phyloP scores from a whole-genome alignment of 2,888 invertebrate species.

The Pseudoips prasinana region DNA sequence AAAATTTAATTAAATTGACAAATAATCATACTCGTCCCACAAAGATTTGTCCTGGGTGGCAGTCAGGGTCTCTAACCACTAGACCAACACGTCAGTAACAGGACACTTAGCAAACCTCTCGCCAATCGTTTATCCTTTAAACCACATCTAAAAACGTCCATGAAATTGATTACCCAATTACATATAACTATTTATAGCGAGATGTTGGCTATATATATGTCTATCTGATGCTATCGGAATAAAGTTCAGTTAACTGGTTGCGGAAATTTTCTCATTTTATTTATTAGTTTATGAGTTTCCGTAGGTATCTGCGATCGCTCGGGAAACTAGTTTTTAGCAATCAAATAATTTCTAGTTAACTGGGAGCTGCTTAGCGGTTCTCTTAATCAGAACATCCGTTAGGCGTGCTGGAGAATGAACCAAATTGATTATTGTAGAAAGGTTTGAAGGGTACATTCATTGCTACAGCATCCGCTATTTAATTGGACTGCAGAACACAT shows the following conservation, averaged over 20 bases:
- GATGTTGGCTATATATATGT: conserved; percentile 17
- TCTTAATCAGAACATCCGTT: too few relatives aligned
- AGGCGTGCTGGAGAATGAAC: too few relatives aligned
- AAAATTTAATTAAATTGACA: too few relatives aligned
- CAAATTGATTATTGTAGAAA: too few relatives aligned
- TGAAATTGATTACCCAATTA: conserved; percentile 28
- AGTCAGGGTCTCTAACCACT: too few relatives aligned
- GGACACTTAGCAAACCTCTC: too few relatives aligned
- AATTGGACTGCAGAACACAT: too few relatives aligned
- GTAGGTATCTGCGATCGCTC: not conserved
- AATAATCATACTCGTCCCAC: too few relatives aligned
- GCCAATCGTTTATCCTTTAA: not conserved
- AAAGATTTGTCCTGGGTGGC: too few relatives aligned
- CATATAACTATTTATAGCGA: conserved; percentile 21
- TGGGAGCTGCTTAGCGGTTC: not conserved
- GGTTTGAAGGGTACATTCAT: too few relatives aligned
- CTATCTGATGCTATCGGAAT: conserved; percentile 15
- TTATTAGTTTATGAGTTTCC: not conserved
- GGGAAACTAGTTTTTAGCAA: conserved; percentile 13
- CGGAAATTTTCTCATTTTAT: conserved; percentile 6
- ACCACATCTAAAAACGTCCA: conserved; percentile 1
- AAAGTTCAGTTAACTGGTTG: conserved; percentile 9
- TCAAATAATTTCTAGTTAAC: conserved; percentile 8
- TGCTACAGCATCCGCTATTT: too few relatives aligned
- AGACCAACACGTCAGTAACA: too few relatives aligned